Base-by-base conservation (phyloP, 2,888 invertebrate species). In the Scelioninae gen. 2 region DNA sequence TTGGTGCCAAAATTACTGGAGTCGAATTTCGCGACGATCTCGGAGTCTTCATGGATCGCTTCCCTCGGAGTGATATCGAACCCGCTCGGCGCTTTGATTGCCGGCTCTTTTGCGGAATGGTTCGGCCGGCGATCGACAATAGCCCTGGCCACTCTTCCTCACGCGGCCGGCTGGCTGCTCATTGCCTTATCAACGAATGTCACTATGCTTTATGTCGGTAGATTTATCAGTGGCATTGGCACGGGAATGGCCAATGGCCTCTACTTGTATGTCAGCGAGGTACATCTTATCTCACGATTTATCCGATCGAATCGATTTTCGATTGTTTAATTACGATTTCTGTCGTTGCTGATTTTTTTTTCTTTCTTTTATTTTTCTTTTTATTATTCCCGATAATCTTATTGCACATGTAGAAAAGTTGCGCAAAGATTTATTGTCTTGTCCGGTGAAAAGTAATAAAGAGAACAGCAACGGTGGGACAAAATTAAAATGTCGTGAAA, bases 1-100 rank as follows among this genome's bases (percentile, higher is more conserved):
- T 88, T 93, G 80, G 87, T 93, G 74, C 93, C 93, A 57, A 92
- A 92, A 86, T 89, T 93, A 75, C 86, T 89, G 53, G 87, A 90
- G 57, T 88, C 89, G 0, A 82, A 86, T 9, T 88, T 92, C 75
- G 89, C 90, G 3, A 87, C 88, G 37, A 90, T 90, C 73, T 80
- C 81, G 3, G 89, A 92, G 85, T 89, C 90, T 43, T 92, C 93
- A 65, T 93, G 93, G 93, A 89, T 92, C 73, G 93, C 93, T 0
- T 91, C 92, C 76, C 84, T 93, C 60, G 92, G 92, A 3, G 92
- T 92, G 13, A 89, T 92, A 76, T 92, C 92, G 1, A 93, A 92
- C 84, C 92, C 92, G 0, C 84, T 92, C 37, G 92, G 92, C 0
- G 92, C 92, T 0, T 83, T 93, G 6, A 83, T 92, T 7, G 92